Evolutionary conservation across 2,113 vertebrate species (phyloP), one percentile per base, ranked within the genome.

Genomic region (Carassius auratus): DNA sequence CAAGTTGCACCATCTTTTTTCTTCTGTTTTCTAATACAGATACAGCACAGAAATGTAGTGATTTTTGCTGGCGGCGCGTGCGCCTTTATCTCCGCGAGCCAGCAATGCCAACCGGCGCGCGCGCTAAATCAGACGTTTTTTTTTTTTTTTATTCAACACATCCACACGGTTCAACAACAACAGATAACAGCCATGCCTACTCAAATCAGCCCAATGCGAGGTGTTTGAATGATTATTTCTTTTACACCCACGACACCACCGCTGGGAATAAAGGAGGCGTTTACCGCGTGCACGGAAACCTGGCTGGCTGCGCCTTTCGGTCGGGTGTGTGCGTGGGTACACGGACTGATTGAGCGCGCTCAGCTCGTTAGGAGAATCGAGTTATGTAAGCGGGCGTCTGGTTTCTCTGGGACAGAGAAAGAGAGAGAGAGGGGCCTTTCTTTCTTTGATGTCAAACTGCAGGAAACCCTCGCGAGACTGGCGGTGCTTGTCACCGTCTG

Each of bases 321-420:
- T 17, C n/a, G 26, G 50, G 75, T 69, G 50, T 68, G 48, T 42
- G 45, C 13, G 33, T 71, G 84, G 76, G 84, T 83, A 13, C n/a
- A 17, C 66, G 33, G 33, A 36, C 84, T 83, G 74, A 77, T 81
- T 12, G 55, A 75, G 55, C 19, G 14, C 64, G 9, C 62, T 17
- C 45, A 17, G 42, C 79, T 87, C 26, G 52, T 88, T 85, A 85
- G 45, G 21, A 61, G 52, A 71, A 83, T 64, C 42, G 48, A 12
- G 79, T 88, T 88, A 88, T 77, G 66, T 85, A 88, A 88, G 36
- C 26, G 79, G 26, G 36, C 42, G 71, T 85, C 86, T 87, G 78
- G 71, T 76, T 87, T 78, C 64, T 84, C 64, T 61, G 76, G 77
- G 36, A 81, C 61, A 36, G 50, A 8, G n/a, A 83, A 23, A 75